Percentiles rank a stretch among this genome's conserved stretches.
phyloP scores from a whole-genome alignment of 1,140 invertebrate genomes.

The Planococcus citri region DNA sequence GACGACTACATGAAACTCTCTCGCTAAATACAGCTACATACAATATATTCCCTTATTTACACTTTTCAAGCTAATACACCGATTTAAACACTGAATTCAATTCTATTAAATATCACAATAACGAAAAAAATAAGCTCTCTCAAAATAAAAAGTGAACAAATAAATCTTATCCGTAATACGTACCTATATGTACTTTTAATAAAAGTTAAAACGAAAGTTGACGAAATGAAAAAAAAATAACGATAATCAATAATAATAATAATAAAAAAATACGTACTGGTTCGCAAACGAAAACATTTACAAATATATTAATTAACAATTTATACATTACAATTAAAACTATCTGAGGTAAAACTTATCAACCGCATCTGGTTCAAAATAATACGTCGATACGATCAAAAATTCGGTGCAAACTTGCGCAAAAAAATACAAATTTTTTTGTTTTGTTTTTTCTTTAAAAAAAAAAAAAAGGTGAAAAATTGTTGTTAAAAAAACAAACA shows the following conservation, averaged over 20 bases:
- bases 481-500: background rate
- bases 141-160: background rate
- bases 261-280: background rate
- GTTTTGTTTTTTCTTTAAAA: too few species aligned
- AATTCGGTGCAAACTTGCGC: background rate
- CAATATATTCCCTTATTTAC: too few species aligned
- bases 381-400: background rate
- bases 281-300: background rate
- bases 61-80: background rate
- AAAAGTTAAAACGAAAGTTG: too few species aligned
- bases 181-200: too few species aligned
- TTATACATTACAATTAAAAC: background rate
- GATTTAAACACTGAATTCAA: background rate
- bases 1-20: too few species aligned
- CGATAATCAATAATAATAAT: too few species aligned
- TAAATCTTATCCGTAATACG: too few species aligned
- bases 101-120: background rate
- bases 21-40: too few species aligned
- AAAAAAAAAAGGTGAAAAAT: background rate
- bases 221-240: too few species aligned
- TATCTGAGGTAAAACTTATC: background rate
- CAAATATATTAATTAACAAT: background rate
- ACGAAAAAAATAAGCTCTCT: background rate
- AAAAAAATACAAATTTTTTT: too few species aligned
- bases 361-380: background rate